Percentiles rank a stretch among this genome's conserved stretches.
Evolutionary conservation across 1,140 invertebrate species (phyloP).

Genomic region (Latrodectus geometricus): DNA sequence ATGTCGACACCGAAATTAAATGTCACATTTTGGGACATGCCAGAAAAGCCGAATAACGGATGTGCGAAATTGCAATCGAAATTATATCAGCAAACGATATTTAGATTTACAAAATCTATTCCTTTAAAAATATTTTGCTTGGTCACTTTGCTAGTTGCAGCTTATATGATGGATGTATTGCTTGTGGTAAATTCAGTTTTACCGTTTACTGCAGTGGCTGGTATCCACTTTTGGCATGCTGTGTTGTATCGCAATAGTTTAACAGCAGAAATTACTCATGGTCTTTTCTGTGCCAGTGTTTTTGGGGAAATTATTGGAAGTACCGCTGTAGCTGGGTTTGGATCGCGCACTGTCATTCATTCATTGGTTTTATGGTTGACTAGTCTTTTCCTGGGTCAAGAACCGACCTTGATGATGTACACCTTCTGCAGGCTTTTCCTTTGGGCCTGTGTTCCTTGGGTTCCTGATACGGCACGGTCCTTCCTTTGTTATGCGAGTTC

Average conservation of each 20-base stretch:
- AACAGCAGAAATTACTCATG: conserved; percentile 4
- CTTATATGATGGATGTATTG: not conserved
- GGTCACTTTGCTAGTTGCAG: not conserved
- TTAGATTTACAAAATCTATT: not conserved
- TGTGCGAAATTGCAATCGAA: conserved; percentile 4
- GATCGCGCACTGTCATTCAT: conserved; percentile 4
- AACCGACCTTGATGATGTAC: conserved; percentile 16
- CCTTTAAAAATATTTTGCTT: not conserved
- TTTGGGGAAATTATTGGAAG: conserved; percentile 9
- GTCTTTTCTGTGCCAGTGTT: conserved; percentile 27
- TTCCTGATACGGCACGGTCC: conserved; percentile 4
- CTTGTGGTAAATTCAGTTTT: not conserved
- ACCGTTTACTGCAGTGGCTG: conserved; percentile 28
- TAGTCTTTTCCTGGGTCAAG: not conserved
- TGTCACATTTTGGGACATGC: conserved; percentile 54
- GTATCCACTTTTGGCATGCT: conserved; percentile 43
- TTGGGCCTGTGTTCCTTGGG: conserved; percentile 19
- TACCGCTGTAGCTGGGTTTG: not conserved
- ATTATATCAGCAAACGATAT: not conserved
- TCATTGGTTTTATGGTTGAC: not conserved
- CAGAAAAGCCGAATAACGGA: conserved; percentile 26
- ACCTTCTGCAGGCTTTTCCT: conserved; percentile 28
- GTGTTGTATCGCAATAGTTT: not conserved
- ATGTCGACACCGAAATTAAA: conserved; percentile 55
- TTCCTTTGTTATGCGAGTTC: conserved; percentile 3